Percentiles rank a stretch among this genome's conserved stretches.
Evolutionary conservation across 2,888 invertebrate species (phyloP).

Genomic region (Eledone cirrhosa): DNA sequence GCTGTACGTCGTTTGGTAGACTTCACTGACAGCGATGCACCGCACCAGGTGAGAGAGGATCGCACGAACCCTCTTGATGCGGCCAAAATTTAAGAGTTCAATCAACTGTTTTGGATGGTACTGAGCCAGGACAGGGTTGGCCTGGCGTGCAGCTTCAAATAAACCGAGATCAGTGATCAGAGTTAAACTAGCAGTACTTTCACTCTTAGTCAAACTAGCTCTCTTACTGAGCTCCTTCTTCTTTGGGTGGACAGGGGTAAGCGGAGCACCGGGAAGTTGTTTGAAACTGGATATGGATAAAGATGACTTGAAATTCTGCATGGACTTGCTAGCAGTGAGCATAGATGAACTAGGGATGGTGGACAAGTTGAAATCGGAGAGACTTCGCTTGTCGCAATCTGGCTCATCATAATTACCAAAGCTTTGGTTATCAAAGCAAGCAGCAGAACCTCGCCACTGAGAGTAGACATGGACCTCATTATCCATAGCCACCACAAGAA

Average conservation of each 20-base stretch:
- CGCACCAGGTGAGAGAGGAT: conserved; percentile 95
- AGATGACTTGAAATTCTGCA: conserved; percentile 43
- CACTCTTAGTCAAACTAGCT: conserved; percentile 47
- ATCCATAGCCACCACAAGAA: conserved; percentile 98
- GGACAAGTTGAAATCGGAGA: conserved; percentile 57
- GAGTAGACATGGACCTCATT: conserved; percentile 99
- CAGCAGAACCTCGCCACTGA: conserved; percentile 77
- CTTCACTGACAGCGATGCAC: conserved; percentile 68
- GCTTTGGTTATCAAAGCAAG: conserved; percentile 33
- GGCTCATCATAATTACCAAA: conserved; percentile 32
- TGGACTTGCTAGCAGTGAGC: conserved; percentile 33
- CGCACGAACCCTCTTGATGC: conserved; percentile 95
- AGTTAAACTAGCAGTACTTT: conserved; percentile 55
- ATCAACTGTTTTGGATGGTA: conserved; percentile 99
- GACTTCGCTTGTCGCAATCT: conserved; percentile 47
- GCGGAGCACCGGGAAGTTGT: conserved; percentile 36
- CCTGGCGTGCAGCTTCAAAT: conserved; percentile 96
- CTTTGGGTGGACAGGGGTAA: conserved; percentile 36
- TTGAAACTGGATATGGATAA: conserved; percentile 56
- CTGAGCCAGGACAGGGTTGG: conserved; percentile 96
- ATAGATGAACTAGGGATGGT: conserved; percentile 40
- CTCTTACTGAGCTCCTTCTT: conserved; percentile 43
- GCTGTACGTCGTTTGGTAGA: conserved; percentile 39
- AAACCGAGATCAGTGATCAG: conserved; percentile 70
- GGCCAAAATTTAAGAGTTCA: conserved; percentile 97